A percentile compares a stretch with the other conserved stretches of the same genome.
Evolutionary conservation across 2,888 invertebrate species (phyloP).

Genomic region (Baccha elongata): DNA sequence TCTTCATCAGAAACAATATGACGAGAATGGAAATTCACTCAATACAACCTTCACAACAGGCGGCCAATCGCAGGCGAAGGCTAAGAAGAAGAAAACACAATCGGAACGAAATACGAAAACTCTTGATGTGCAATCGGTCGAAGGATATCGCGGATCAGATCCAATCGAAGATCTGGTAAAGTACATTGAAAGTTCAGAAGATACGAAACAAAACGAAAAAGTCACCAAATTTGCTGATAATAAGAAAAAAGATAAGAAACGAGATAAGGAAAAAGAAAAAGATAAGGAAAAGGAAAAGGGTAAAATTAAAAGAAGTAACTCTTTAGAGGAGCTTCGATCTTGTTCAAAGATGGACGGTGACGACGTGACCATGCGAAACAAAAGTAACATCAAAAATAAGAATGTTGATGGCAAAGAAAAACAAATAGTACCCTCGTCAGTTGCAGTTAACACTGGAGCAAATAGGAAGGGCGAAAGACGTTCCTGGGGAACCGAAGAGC

Average conservation of each 20-base stretch:
- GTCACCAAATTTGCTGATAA: conserved; percentile 76
- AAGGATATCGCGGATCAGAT: conserved; percentile 91
- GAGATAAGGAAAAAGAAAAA: conserved; percentile 81
- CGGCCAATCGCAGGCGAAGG: conserved; percentile 85
- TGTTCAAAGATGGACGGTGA: conserved; percentile 89
- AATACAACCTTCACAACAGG: conserved; percentile 79
- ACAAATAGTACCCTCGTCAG: conserved; percentile 11
- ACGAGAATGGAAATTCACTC: conserved; percentile 92
- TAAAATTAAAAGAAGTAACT: conserved; percentile 87
- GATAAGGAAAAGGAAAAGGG: conserved; percentile 79
- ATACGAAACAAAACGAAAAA: conserved; percentile 83
- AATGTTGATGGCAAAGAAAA: conserved; percentile 56
- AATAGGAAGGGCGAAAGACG: conserved; percentile 83
- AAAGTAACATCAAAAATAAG: conserved; percentile 71
- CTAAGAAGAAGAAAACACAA: conserved; percentile 84
- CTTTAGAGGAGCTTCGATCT: conserved; percentile 90
- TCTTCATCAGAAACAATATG: conserved; percentile 85
- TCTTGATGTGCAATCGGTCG: conserved; percentile 85
- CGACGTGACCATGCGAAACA: conserved; percentile 80
- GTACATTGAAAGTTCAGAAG: conserved; percentile 87
- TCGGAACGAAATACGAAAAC: conserved; percentile 83
- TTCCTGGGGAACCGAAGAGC: conserved; percentile 87
- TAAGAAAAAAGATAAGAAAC: conserved; percentile 83
- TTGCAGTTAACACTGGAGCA: conserved; percentile 63
- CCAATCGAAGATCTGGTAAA: conserved; percentile 90